Conservation (phyloP, 2,888 invertebrate genomes). For the Trissolcus japonicus region DNA sequence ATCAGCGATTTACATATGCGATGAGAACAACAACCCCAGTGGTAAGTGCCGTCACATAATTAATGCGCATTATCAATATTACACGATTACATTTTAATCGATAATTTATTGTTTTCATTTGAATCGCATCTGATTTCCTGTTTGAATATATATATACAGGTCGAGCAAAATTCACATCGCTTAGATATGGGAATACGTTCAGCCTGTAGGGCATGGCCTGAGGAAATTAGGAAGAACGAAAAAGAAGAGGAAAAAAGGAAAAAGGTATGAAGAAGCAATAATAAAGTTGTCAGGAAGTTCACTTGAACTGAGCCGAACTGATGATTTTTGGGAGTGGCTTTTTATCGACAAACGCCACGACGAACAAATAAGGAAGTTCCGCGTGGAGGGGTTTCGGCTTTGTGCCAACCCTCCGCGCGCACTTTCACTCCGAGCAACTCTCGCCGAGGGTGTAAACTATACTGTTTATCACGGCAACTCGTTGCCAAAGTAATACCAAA, state of each 20-base stretch:
- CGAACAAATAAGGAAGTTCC: conserved; percentile 52
- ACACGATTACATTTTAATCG: conserved; percentile 45
- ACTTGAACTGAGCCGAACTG: conserved; percentile 32
- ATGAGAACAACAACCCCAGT: conserved; percentile 56
- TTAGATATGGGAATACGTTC: neutral
- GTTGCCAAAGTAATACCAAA: conserved; percentile 31
- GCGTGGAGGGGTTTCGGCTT: conserved; percentile 52
- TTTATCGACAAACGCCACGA: conserved; percentile 32
- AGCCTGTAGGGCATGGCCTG: too few species aligned
- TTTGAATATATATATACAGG: conserved; percentile 1
- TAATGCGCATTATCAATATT: conserved; percentile 54
- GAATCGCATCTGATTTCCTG: conserved; percentile 34
- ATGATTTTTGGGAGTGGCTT: conserved; percentile 50
- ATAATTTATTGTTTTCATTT: conserved; percentile 46
- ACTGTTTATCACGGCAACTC: conserved; percentile 37
- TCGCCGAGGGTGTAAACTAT: conserved; percentile 41
- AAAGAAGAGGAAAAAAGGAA: too few species aligned
- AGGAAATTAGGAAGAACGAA: conserved; percentile 4
- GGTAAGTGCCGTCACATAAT: conserved; percentile 51
- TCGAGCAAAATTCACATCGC: neutral
- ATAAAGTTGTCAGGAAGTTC: conserved; percentile 39
- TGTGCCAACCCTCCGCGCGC: conserved; percentile 45
- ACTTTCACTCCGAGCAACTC: conserved; percentile 45
- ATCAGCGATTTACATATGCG: conserved; percentile 67
- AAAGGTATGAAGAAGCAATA: conserved; percentile 21